Percentiles rank a stretch among this genome's conserved stretches.
These are phyloP conservation scores for Peribatodes rhomboidaria DNA, from an alignment of 2,888 invertebrate species.

Conservation along the genomic window DNA sequence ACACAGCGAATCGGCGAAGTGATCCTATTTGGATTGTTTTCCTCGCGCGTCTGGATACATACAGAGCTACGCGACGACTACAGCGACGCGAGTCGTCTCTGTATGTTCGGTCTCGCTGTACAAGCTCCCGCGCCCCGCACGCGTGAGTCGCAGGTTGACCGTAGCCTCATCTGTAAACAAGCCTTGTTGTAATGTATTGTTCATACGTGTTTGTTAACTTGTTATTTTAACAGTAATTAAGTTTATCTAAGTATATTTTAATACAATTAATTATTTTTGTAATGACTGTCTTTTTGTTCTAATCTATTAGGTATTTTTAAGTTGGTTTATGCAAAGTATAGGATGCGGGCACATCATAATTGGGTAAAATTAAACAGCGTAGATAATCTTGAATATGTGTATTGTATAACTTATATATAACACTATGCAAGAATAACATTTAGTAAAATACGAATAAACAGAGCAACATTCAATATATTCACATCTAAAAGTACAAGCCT, in stretches of 20 bases:
- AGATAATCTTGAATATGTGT: conserved; percentile 7
- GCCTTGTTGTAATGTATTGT: conserved; percentile 13
- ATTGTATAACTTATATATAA: conserved; percentile 24
- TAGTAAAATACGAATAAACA: conserved; percentile 22
- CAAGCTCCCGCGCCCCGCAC: too few relatives aligned
- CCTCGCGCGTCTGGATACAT: too few relatives aligned
- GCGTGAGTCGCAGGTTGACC: too few relatives aligned
- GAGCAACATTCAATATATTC: conserved; percentile 23
- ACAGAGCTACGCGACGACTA: too few relatives aligned
- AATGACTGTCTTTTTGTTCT: background rate
- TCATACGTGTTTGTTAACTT: conserved; percentile 54
- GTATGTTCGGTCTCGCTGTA: too few relatives aligned
- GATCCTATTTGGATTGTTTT: too few relatives aligned
- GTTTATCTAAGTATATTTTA: conserved; percentile 63
- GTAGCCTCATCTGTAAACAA: background rate
- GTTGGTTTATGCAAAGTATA: too few relatives aligned
- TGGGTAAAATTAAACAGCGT: background rate
- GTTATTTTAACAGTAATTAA: conserved; percentile 60
- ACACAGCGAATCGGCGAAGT: too few relatives aligned
- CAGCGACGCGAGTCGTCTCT: too few relatives aligned
- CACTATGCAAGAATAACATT: conserved; percentile 17
- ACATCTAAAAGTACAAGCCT: conserved; percentile 15
- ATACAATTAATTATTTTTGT: conserved; percentile 31
- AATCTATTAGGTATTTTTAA: too few relatives aligned
- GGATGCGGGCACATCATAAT: too few relatives aligned